Base-by-base conservation (phyloP, 2,888 invertebrate genomes). In the Drosophila diplacantha region DNA sequence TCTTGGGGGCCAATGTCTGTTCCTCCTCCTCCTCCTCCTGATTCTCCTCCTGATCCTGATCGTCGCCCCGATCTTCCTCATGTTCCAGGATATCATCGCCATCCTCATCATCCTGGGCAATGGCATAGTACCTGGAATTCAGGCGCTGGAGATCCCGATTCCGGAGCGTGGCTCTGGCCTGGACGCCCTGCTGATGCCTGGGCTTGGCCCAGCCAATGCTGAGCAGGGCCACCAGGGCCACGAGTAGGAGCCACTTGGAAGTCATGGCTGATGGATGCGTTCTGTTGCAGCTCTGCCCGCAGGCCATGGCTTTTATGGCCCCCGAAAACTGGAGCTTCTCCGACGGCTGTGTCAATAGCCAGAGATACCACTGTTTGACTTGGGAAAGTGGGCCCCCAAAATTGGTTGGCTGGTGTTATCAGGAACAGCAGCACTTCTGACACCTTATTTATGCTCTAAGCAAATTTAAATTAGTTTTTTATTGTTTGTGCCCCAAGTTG, bases 391-490 rank as follows among this genome's bases (percentile, higher is more conserved):
- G 49, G 47, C 49, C 20, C 38, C 5, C 32, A 43, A 65, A 60
- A 49, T 20, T 8, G 20, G n/a, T 35, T 38, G 18, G 12, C 31
- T 38, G 20, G 24, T 49, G 44, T 20, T 54, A 49, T 64, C 54
- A 24, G 69, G 56, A 52, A 53, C 61, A 63, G 66, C 72, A 81
- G 66, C 72, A 81, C 65, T 79, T 76, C 35, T 24, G 80, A 83
- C 83, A 79, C 80, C 84, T 71, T 76, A 69, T 76, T 71, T 75
- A 70, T 69, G 81, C 68, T 68, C 78, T 83, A 71, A 81, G 84
- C 80, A 81, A 79, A 75, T 80, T 81, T 79, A 79, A 75, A 80
- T 80, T 75, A 79, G 80, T 83, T 81, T 80, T 56, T 74, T 72
- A 76, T 80, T 83, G 82, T 79, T 79, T 76, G 56, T 74, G 56